Conservation (phyloP, 1,140 invertebrate genomes). For the Camponotus floridanus region DNA sequence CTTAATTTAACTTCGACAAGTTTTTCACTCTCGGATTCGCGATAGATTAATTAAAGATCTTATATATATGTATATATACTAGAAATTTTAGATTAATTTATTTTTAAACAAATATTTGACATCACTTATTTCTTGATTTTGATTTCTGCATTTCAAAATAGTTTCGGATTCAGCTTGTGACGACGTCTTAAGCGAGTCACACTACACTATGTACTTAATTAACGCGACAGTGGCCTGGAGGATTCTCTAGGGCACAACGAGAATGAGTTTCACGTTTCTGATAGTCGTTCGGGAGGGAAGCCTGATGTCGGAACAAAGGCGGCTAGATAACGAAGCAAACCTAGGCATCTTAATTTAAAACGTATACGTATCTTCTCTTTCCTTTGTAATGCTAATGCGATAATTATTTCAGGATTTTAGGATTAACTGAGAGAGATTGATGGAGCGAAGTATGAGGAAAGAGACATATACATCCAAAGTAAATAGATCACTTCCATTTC, state of each 20-base stretch:
- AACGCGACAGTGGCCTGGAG: constrained; percentile 46
- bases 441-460: constrained; percentile 37
- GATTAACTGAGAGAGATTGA: constrained; percentile 38
- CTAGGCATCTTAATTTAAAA: constrained; percentile 69
- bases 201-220: constrained; percentile 41
- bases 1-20: neutral
- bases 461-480: constrained; percentile 5
- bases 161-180: neutral
- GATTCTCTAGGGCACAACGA: constrained; percentile 43
- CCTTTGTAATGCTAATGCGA: constrained; percentile 75
- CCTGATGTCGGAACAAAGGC: constrained; percentile 73
- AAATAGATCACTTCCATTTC: neutral
- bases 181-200: constrained; percentile 7
- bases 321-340: constrained; percentile 68
- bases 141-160: neutral
- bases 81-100: neutral
- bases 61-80: too few species aligned
- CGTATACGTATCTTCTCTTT: constrained; percentile 62
- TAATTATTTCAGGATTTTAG: constrained; percentile 68
- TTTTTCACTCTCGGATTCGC: neutral
- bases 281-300: constrained; percentile 66
- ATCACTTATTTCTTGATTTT: neutral
- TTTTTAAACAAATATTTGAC: neutral
- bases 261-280: constrained; percentile 57
- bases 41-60: neutral